These are phyloP conservation scores for Argentina silus DNA, from an alignment of 2,797 vertebrate genomes.

Conservation along the genomic window DNA sequence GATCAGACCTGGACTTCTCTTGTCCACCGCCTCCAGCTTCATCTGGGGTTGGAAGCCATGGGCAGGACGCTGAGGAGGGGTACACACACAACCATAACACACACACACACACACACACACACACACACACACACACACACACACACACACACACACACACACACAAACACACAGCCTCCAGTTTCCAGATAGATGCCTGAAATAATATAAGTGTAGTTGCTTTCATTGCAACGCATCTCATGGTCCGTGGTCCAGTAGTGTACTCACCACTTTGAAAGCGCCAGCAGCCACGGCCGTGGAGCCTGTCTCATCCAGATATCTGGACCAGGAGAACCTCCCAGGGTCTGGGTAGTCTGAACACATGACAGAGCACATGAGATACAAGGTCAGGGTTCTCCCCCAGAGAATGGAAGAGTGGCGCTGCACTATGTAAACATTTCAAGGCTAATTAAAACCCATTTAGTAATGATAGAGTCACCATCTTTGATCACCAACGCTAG, in stretches of 20 bases:
- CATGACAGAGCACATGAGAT: conserved; percentile 28
- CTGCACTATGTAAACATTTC: too few relatives aligned
- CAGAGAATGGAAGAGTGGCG: too few relatives aligned
- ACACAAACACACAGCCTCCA: too few relatives aligned
- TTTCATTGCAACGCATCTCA: background rate
- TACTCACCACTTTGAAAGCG: conserved; percentile 90
- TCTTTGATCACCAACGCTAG: too few relatives aligned
- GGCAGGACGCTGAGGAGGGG: conserved; percentile 79
- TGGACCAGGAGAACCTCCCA: conserved; percentile 91
- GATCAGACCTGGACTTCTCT: conserved; percentile 90
- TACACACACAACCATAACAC: background rate
- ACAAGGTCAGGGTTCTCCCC: background rate
- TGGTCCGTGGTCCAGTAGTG: background rate
- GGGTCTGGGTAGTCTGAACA: conserved; percentile 92
- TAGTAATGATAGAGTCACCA: too few relatives aligned
- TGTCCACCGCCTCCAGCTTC: conserved; percentile 96
- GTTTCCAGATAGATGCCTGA: background rate
- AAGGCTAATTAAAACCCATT: background rate
- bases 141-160: too few relatives aligned
- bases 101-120: background rate
- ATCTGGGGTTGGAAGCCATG: conserved; percentile 92
- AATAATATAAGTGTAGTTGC: background rate
- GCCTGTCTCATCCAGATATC: conserved; percentile 91
- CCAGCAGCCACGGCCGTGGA: conserved; percentile 86
- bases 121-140: too few relatives aligned